A percentile compares a stretch with the other conserved stretches of the same genome.
Evolutionary conservation across 2,888 invertebrate genomes (phyloP).

Genomic region (Melanargia galathea): DNA sequence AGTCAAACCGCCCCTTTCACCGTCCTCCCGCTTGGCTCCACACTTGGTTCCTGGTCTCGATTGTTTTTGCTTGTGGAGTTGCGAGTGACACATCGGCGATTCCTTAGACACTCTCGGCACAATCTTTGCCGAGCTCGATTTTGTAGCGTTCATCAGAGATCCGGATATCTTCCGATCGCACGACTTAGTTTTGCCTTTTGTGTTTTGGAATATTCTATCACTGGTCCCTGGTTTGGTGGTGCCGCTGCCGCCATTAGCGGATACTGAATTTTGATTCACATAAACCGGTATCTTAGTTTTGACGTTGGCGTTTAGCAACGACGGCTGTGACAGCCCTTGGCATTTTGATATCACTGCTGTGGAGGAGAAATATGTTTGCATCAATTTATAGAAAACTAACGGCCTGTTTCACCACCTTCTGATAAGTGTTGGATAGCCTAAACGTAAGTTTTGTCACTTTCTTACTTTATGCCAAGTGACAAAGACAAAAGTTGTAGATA

Average conservation of each 20-base stretch:
- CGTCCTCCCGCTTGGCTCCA: slow-evolving; percentile 39
- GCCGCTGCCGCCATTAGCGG: slow-evolving; percentile 19
- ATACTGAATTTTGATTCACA: slow-evolving; percentile 46
- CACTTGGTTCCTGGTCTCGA: slow-evolving; percentile 34
- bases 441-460: too few species aligned
- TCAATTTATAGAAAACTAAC: slow-evolving; percentile 7
- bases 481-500: too few species aligned
- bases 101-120: slow-evolving; percentile 65
- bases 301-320: slow-evolving; percentile 42
- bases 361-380: slow-evolving; percentile 32
- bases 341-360: slow-evolving; percentile 51
- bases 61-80: slow-evolving; percentile 28
- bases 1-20: slow-evolving; percentile 36
- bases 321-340: slow-evolving; percentile 29
- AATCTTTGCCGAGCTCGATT: slow-evolving; percentile 82
- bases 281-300: slow-evolving; percentile 67
- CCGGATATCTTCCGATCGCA: slow-evolving; percentile 53
- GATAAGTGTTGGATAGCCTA: too few species aligned
- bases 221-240: neutral
- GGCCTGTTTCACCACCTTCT: too few species aligned
- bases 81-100: slow-evolving; percentile 47
- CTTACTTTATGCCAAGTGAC: too few species aligned
- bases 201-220: slow-evolving; percentile 11
- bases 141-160: slow-evolving; percentile 81
- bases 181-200: slow-evolving; percentile 30